Evolutionary conservation across 2,113 vertebrate species (phyloP).

Genomic region (Cromileptes altivelis): DNA sequence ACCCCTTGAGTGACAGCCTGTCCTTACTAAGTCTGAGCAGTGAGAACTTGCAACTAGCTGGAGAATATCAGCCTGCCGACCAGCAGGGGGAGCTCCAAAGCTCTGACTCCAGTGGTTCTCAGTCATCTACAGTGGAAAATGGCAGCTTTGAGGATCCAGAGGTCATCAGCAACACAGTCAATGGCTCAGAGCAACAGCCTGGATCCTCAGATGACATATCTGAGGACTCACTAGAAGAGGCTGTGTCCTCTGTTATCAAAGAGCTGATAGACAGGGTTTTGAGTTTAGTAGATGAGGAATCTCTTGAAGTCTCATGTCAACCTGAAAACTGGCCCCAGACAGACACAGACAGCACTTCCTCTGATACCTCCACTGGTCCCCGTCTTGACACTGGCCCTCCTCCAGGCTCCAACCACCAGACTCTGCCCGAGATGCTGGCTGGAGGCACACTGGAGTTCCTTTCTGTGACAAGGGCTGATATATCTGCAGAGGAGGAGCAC

Average conservation of each 20-base stretch:
- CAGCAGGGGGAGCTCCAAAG: slow-evolving; percentile 92
- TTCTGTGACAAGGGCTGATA: slow-evolving; percentile 57
- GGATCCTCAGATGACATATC: slow-evolving; percentile 69
- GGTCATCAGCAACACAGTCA: slow-evolving; percentile 44
- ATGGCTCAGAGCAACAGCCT: slow-evolving; percentile 82
- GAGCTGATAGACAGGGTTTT: slow-evolving; percentile 92
- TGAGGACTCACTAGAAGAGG: slow-evolving; percentile 86
- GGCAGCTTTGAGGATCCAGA: slow-evolving; percentile 92
- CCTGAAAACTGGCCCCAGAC: slow-evolving; percentile 83
- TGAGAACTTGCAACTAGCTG: slow-evolving; percentile 92
- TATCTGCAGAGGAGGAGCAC: slow-evolving; percentile 80
- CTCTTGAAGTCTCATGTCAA: slow-evolving; percentile 79
- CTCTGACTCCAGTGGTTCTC: slow-evolving; percentile 93
- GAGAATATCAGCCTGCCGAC: slow-evolving; percentile 91
- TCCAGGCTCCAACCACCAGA: slow-evolving; percentile 66
- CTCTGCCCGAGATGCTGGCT: slow-evolving; percentile 83
- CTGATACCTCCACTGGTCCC: slow-evolving; percentile 75
- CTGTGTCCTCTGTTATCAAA: slow-evolving; percentile 89
- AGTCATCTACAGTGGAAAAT: slow-evolving; percentile 91
- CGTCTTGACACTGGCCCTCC: slow-evolving; percentile 59
- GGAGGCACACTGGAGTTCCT: slow-evolving; percentile 83
- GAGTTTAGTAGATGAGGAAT: slow-evolving; percentile 84
- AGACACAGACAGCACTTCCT: slow-evolving; percentile 84
- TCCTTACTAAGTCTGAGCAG: slow-evolving; percentile 97
- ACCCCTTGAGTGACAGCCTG: slow-evolving; percentile 95